Percentiles rank a stretch among this genome's conserved stretches.
Evolutionary conservation across 2,113 vertebrate species (phyloP).

Genomic region (Ammodramus savannarum): DNA sequence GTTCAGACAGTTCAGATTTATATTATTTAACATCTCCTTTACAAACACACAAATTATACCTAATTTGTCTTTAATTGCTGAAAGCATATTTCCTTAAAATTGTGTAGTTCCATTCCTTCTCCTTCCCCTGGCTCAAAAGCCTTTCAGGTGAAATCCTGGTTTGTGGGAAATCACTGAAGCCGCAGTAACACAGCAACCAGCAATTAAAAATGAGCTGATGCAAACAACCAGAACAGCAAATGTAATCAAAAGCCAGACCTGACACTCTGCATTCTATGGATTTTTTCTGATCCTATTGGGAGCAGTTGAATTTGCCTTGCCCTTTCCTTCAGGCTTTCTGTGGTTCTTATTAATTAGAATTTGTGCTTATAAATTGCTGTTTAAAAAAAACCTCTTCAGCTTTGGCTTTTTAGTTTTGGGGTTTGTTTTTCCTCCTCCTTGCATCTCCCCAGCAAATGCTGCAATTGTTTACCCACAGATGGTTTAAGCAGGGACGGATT

Average conservation of each 20-base stretch:
- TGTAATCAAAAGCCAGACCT: conserved; percentile 49
- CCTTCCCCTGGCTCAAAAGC: neutral
- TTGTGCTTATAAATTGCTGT: neutral
- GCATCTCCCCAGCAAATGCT: neutral
- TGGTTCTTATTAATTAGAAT: neutral
- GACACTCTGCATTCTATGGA: conserved; percentile 26
- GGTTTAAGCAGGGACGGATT: neutral
- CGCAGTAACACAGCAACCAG: neutral
- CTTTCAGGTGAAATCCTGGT: conserved; percentile 26
- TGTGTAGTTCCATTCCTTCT: neutral
- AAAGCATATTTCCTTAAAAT: neutral
- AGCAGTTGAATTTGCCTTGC: conserved; percentile 18
- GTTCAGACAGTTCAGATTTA: neutral
- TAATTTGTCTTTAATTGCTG: conserved; percentile 41
- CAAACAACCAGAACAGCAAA: conserved; percentile 42
- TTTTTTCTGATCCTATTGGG: conserved; percentile 27
- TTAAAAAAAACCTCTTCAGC: neutral
- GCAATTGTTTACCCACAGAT: neutral
- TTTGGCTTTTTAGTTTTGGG: neutral
- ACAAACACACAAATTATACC: neutral
- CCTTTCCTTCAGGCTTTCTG: conserved; percentile 22
- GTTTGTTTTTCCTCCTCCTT: neutral
- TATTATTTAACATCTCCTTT: neutral
- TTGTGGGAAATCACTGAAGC: conserved; percentile 47
- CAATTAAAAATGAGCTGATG: conserved; percentile 51